Percentiles rank a stretch among this genome's conserved stretches.
Conservation (phyloP, 2,113 vertebrate genomes). For the Mystacornis crossleyi region DNA sequence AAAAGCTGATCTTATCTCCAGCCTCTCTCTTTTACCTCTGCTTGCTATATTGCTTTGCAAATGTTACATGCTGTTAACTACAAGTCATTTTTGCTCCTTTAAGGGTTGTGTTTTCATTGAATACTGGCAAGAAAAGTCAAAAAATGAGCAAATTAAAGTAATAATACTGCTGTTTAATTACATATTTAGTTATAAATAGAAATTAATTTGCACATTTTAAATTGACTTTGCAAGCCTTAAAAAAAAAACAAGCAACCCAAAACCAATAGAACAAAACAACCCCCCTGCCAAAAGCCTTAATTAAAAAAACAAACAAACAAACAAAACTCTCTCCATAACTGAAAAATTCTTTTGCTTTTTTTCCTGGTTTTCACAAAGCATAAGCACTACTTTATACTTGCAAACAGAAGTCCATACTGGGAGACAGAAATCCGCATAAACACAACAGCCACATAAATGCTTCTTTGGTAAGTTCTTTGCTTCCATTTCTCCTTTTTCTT, state of each 20-base stretch:
- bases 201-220: background rate
- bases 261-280: background rate
- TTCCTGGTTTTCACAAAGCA: background rate
- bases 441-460: background rate
- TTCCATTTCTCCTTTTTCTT: background rate
- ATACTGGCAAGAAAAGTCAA: background rate
- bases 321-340: background rate
- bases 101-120: background rate
- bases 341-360: background rate
- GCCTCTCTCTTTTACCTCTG: background rate
- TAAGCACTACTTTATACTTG: background rate
- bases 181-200: background rate
- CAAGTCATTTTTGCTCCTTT: background rate
- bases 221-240: background rate
- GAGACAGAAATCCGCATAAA: background rate
- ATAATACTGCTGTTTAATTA: constrained; percentile 6
- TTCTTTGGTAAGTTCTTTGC: background rate
- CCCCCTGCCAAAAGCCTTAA: background rate
- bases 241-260: background rate
- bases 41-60: background rate
- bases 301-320: background rate
- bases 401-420: background rate
- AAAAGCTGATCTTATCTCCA: background rate
- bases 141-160: constrained; percentile 19
- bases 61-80: background rate